These are phyloP conservation scores for Osmoderma eremita DNA, from an alignment of 2,888 invertebrate species.

Conservation along the genomic window DNA sequence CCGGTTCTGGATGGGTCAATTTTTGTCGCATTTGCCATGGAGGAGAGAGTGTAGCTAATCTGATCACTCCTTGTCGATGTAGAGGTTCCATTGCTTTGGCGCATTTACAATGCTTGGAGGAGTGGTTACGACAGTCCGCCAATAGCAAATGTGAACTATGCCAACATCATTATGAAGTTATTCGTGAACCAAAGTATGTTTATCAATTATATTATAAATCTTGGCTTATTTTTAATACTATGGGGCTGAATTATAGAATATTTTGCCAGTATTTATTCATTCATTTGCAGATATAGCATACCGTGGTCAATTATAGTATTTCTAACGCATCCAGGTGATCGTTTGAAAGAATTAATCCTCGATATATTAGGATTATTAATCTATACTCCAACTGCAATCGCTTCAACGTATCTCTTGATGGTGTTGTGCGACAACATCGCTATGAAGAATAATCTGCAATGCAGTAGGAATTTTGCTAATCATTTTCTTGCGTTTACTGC, in stretches of 20 bases:
- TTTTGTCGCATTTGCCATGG: conserved; percentile 63
- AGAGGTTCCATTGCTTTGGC: conserved; percentile 67
- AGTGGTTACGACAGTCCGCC: conserved; percentile 68
- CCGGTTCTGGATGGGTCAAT: conserved; percentile 50
- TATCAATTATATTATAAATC: too few relatives aligned
- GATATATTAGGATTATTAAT: conserved; percentile 65
- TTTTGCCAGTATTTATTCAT: background rate
- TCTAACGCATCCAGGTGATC: conserved; percentile 62
- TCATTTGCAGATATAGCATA: conserved; percentile 54
- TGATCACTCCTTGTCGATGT: conserved; percentile 68
- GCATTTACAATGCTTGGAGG: conserved; percentile 69
- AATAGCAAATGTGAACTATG: conserved; percentile 69
- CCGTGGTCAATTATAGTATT: conserved; percentile 61
- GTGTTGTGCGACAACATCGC: conserved; percentile 60
- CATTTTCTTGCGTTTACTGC: conserved; percentile 60
- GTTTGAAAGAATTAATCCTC: conserved; percentile 63
- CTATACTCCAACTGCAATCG: conserved; percentile 67
- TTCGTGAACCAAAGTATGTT: conserved; percentile 61
- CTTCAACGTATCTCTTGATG: conserved; percentile 62
- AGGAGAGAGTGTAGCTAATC: conserved; percentile 60
- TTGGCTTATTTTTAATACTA: too few relatives aligned
- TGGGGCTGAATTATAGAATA: background rate
- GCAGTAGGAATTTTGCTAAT: conserved; percentile 53
- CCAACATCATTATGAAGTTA: conserved; percentile 65
- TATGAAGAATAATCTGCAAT: conserved; percentile 53